Conservation (phyloP, 1,140 invertebrate genomes). For the Agrypnia vestita region DNA sequence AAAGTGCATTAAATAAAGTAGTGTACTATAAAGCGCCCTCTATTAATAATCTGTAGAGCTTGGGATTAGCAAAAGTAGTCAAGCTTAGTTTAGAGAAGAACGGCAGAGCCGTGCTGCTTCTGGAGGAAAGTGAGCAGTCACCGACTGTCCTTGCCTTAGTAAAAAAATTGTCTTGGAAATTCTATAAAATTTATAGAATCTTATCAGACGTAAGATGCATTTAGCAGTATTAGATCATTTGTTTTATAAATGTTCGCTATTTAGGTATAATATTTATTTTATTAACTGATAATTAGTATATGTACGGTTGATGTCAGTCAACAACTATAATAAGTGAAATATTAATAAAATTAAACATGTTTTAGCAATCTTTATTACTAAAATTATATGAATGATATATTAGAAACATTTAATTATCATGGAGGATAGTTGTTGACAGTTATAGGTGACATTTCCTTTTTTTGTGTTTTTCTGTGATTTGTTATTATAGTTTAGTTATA, state of each 20-base stretch:
- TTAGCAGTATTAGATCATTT: slow-evolving; percentile 55
- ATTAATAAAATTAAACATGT: no score
- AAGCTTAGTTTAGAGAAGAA: neutral
- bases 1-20: slow-evolving; percentile 4
- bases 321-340: no score
- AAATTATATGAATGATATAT: no score
- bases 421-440: no score
- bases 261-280: slow-evolving; percentile 43
- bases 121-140: neutral
- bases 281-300: slow-evolving; percentile 3
- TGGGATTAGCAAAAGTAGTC: neutral
- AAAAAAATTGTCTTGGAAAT: neutral
- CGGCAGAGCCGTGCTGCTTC: neutral
- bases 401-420: no score
- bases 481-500: neutral
- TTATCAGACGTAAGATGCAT: slow-evolving; percentile 1
- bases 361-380: no score
- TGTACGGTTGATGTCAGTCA: no score
- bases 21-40: neutral
- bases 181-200: slow-evolving; percentile 59
- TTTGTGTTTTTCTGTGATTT: slow-evolving; percentile 16
- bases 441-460: no score
- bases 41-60: neutral
- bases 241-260: slow-evolving; percentile 55
- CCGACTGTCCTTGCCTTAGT: slow-evolving; percentile 1